These are phyloP conservation scores for Cyprinodon brontotheroides DNA, from an alignment of 2,113 vertebrate genomes.

Conservation along the genomic window DNA sequence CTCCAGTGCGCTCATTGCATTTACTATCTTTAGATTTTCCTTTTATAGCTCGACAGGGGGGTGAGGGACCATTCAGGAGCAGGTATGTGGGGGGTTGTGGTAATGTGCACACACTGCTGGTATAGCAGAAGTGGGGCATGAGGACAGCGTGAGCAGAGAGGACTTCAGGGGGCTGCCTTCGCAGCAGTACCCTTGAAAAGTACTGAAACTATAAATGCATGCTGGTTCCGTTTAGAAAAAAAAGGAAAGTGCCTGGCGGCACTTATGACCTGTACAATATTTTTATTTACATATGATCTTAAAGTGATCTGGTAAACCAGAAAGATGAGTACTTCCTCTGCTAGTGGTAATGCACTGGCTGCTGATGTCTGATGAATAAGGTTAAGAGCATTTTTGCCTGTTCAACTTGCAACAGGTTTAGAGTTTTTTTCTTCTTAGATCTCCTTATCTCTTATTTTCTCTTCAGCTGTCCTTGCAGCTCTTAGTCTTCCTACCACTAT, in stretches of 20 bases:
- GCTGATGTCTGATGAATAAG: not conserved
- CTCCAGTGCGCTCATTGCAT: conserved; percentile 60
- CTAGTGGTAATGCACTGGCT: not conserved
- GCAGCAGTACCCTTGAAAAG: conserved; percentile 45
- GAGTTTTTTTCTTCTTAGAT: not conserved
- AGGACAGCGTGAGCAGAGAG: conserved; percentile 49
- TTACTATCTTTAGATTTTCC: conserved; percentile 79
- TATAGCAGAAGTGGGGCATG: conserved; percentile 49
- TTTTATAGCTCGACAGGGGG: conserved; percentile 63
- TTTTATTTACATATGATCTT: conserved; percentile 20
- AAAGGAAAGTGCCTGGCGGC: conserved; percentile 21
- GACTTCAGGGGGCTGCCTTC: conserved; percentile 36
- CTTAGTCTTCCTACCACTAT: not conserved
- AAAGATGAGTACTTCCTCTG: conserved; percentile 16
- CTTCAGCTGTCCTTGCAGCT: not conserved
- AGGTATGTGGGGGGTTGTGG: conserved; percentile 28
- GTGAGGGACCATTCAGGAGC: conserved; percentile 38
- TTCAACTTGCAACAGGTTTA: conserved; percentile 1
- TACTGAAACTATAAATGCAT: conserved; percentile 24
- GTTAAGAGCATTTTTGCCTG: not conserved
- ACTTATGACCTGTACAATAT: not conserved
- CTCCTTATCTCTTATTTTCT: not conserved
- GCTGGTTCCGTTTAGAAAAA: conserved; percentile 8
- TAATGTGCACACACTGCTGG: conserved; percentile 41
- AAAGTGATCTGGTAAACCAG: not conserved